phyloP scores from a whole-genome alignment of 2,888 invertebrate species.

The Campaea margaritaria region DNA sequence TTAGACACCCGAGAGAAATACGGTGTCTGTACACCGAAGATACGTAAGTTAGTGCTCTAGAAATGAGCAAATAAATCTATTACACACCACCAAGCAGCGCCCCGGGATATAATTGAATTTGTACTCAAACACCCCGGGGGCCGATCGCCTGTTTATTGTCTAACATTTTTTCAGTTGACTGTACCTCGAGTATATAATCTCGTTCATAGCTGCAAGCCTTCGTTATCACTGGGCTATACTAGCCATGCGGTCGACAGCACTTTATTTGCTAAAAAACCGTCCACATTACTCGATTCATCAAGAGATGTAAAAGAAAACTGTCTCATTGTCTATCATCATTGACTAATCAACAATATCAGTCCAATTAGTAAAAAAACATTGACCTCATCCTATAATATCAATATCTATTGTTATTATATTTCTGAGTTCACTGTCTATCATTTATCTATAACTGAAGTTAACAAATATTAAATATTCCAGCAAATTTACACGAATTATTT shows the following conservation, averaged over 20 bases:
- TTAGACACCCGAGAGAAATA: conserved; percentile 46
- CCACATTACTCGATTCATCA: too few relatives aligned
- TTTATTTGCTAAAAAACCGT: too few relatives aligned
- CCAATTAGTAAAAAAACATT: too few relatives aligned
- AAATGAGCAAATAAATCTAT: conserved; percentile 81
- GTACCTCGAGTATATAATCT: conserved; percentile 34
- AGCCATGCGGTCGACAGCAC: neutral
- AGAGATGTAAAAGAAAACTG: too few relatives aligned
- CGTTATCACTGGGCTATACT: neutral
- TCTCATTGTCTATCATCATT: too few relatives aligned
- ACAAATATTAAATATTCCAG: too few relatives aligned
- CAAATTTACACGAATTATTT: too few relatives aligned
- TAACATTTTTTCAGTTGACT: conserved; percentile 62
- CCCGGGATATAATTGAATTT: conserved; percentile 78
- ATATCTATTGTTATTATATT: too few relatives aligned
- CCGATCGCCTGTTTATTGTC: conserved; percentile 70
- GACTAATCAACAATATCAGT: neutral
- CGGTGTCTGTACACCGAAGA: conserved; percentile 51
- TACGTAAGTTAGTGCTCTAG: conserved; percentile 60
- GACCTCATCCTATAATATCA: too few relatives aligned
- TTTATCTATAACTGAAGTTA: too few relatives aligned
- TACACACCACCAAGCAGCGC: conserved; percentile 70
- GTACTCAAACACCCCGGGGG: conserved; percentile 69
- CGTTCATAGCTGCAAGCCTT: too few relatives aligned
- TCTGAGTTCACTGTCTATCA: too few relatives aligned